Evolutionary conservation across 2,113 vertebrate genomes (phyloP).

Genomic region (Coregonus clupeaformis): DNA sequence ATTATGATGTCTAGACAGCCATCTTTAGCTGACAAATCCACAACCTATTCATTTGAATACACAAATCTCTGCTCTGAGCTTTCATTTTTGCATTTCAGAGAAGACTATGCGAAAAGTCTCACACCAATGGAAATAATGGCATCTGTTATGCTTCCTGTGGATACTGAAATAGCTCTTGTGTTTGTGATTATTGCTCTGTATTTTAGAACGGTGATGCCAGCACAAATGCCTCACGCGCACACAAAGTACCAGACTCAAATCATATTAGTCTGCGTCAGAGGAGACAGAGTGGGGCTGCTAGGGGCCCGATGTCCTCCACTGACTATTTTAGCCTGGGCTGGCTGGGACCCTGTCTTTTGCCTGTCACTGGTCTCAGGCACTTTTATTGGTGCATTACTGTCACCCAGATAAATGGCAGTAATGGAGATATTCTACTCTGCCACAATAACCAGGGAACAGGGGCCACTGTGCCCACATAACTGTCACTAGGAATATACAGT

Average conservation of each 20-base stretch:
- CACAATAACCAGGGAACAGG: conserved; percentile 27
- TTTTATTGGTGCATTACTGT: conserved; percentile 60
- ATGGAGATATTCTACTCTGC: conserved; percentile 40
- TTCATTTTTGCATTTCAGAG: neutral
- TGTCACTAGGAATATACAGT: no score
- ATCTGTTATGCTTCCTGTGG: neutral
- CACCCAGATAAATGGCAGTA: conserved; percentile 57
- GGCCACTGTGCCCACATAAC: no score
- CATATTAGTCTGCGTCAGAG: no score
- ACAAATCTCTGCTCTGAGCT: neutral
- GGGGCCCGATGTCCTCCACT: no score
- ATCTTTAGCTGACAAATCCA: no score
- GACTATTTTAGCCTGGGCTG: neutral
- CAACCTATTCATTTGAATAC: neutral
- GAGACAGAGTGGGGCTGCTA: no score
- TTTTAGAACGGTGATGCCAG: neutral
- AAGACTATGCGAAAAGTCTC: neutral
- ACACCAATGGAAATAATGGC: neutral
- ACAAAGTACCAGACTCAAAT: no score
- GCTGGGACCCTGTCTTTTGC: neutral
- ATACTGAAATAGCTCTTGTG: neutral
- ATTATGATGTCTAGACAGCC: neutral
- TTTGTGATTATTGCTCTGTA: neutral
- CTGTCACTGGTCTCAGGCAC: conserved; percentile 20
- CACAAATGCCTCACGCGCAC: neutral